Evolutionary conservation across 2,888 invertebrate species (phyloP).

Genomic region (Cybosia mesomella): DNA sequence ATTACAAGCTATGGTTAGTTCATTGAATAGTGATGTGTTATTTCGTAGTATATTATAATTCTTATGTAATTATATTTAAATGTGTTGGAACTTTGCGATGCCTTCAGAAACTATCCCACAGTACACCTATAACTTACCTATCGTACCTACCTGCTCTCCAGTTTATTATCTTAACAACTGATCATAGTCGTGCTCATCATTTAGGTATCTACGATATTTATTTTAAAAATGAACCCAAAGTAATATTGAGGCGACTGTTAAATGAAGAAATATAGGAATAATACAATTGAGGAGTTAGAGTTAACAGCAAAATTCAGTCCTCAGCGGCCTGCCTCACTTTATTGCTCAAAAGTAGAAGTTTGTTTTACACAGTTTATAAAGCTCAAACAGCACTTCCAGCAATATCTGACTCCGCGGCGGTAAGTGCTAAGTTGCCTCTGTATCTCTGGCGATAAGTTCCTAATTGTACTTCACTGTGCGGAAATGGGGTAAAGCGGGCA

Average conservation of each 20-base stretch:
- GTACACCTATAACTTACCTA: too few relatives aligned
- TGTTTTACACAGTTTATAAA: conserved; percentile 38
- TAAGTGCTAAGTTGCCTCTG: conserved; percentile 63
- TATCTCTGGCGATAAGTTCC: conserved; percentile 75
- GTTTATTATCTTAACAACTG: too few relatives aligned
- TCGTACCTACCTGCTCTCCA: too few relatives aligned
- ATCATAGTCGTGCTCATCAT: too few relatives aligned
- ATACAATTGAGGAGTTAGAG: conserved; percentile 1
- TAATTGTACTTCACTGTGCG: conserved; percentile 78
- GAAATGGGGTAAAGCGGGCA: conserved; percentile 73
- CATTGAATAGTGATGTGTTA: too few relatives aligned
- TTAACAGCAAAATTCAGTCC: conserved; percentile 12
- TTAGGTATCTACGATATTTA: background rate
- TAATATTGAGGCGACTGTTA: background rate
- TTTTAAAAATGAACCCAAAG: background rate
- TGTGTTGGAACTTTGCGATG: too few relatives aligned
- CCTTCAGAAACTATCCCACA: too few relatives aligned
- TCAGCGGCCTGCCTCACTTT: conserved; percentile 37
- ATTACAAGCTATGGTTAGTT: too few relatives aligned
- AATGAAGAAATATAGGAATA: background rate
- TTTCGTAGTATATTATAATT: too few relatives aligned
- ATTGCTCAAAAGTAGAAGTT: conserved; percentile 34
- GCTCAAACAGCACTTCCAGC: conserved; percentile 47
- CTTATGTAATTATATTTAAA: too few relatives aligned
- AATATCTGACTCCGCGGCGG: conserved; percentile 47